phyloP scores from a whole-genome alignment of 2,113 vertebrate species.

The Carassius carassius region DNA sequence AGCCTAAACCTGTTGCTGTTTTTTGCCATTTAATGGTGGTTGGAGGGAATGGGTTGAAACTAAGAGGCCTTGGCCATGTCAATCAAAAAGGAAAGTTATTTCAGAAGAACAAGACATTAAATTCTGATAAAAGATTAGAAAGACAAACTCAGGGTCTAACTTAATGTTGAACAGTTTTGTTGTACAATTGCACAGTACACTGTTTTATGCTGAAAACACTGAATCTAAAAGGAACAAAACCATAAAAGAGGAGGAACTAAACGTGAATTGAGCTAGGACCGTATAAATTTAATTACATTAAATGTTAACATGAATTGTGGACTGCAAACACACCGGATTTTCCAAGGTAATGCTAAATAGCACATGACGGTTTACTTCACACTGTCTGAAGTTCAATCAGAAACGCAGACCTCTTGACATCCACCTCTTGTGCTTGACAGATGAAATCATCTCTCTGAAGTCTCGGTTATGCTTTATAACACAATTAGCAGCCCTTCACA shows the following conservation, averaged over 20 bases:
- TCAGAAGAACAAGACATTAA: background rate
- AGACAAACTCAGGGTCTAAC: background rate
- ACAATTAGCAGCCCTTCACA: constrained; percentile 22
- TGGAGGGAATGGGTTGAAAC: background rate
- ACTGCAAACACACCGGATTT: constrained; percentile 24
- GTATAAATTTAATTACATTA: constrained; percentile 37
- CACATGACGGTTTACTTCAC: background rate
- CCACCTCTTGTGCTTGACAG: constrained; percentile 7
- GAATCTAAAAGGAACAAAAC: background rate
- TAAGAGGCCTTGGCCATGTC: background rate
- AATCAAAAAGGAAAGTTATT: background rate
- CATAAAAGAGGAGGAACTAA: background rate
- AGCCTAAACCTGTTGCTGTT: too few relatives aligned
- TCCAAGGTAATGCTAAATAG: constrained; percentile 29
- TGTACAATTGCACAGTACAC: background rate
- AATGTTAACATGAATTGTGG: constrained; percentile 32
- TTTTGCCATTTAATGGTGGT: background rate
- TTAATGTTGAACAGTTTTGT: background rate
- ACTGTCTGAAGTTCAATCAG: constrained; percentile 2
- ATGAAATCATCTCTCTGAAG: constrained; percentile 42
- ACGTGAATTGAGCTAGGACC: constrained; percentile 28
- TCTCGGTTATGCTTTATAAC: background rate
- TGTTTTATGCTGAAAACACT: background rate
- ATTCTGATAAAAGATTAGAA: background rate
- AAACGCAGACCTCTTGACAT: constrained; percentile 17